A percentile compares a stretch with the other conserved stretches of the same genome.
Conservation (phyloP, 2,113 vertebrate species). For the Salvelinus namaycush region DNA sequence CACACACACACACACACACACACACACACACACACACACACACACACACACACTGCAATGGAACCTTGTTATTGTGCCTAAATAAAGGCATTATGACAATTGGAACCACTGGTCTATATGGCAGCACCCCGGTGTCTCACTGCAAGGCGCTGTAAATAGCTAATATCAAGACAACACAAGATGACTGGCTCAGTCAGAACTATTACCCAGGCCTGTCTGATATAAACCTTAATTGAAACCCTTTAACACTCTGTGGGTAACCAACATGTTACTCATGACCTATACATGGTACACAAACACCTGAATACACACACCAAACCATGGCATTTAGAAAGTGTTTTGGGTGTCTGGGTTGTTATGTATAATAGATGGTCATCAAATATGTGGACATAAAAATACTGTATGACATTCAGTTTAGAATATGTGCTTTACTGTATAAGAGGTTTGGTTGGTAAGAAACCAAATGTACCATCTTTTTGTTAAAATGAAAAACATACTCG, state of each 20-base stretch:
- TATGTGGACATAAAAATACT: too few species aligned
- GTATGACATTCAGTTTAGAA: too few species aligned
- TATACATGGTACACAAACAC: slow-evolving; percentile 57
- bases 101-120: slow-evolving; percentile 59
- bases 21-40: background rate
- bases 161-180: slow-evolving; percentile 63
- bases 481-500: too few species aligned
- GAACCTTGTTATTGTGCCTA: slow-evolving; percentile 69
- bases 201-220: background rate
- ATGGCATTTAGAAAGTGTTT: too few species aligned
- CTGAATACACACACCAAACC: background rate
- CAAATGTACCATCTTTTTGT: too few species aligned
- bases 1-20: too few species aligned
- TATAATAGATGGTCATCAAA: too few species aligned
- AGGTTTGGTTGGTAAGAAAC: too few species aligned
- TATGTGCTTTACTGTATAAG: too few species aligned
- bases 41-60: slow-evolving; percentile 26
- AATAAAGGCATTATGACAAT: slow-evolving; percentile 54
- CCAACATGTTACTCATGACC: slow-evolving; percentile 52
- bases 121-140: slow-evolving; percentile 40
- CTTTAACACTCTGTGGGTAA: slow-evolving; percentile 35
- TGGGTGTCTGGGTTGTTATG: too few species aligned
- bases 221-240: slow-evolving; percentile 50
- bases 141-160: slow-evolving; percentile 59
- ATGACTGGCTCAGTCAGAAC: slow-evolving; percentile 42